Conservation (phyloP, 2,113 vertebrate genomes). For the Solea solea region DNA sequence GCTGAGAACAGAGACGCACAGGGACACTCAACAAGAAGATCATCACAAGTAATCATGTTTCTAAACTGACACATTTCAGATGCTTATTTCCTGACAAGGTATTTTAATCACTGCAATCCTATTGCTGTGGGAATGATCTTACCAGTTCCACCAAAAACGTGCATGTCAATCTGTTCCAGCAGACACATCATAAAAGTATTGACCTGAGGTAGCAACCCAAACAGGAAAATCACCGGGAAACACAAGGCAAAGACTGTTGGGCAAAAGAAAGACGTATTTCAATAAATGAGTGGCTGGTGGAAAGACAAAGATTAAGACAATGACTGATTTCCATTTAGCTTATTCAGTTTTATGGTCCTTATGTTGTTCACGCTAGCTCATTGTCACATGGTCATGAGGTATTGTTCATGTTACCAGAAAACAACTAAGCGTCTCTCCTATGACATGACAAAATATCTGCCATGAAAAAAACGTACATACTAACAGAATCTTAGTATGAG, state of each 20-base stretch:
- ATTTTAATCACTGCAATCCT: background rate
- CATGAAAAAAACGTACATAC: background rate
- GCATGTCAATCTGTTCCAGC: constrained; percentile 93
- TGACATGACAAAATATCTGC: background rate
- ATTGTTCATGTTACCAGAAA: background rate
- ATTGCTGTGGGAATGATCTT: constrained; percentile 17
- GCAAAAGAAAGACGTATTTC: background rate
- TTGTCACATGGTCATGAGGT: background rate
- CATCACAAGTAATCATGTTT: background rate
- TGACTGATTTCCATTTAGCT: too few species aligned
- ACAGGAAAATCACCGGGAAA: constrained; percentile 90
- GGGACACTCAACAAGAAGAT: constrained; percentile 1
- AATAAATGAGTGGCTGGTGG: background rate
- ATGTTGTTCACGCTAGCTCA: background rate
- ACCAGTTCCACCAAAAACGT: constrained; percentile 92
- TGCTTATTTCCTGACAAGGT: background rate
- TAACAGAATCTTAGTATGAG: background rate
- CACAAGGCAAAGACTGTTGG: constrained; percentile 87
- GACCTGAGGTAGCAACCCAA: constrained; percentile 92
- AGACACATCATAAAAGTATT: constrained; percentile 94
- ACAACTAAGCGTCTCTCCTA: too few species aligned
- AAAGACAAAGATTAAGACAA: background rate
- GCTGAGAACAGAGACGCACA: constrained; percentile 74
- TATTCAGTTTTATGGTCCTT: background rate
- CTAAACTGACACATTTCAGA: background rate